These are phyloP conservation scores for Epirrhoe alternata DNA, from an alignment of 2,888 invertebrate species.

Conservation along the genomic window DNA sequence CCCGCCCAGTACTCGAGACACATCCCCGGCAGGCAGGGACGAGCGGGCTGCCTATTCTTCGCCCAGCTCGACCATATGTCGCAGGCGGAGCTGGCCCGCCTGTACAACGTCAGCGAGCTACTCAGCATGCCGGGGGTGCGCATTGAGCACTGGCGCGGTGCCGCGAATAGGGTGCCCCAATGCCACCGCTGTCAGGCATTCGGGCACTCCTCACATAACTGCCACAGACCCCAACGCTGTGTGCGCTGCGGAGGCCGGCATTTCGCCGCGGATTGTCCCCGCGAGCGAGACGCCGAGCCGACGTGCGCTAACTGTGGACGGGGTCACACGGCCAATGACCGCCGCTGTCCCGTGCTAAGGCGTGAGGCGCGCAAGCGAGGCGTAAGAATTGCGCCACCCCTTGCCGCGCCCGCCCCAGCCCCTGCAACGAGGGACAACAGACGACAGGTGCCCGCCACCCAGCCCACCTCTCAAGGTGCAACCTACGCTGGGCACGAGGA, in stretches of 20 bases:
- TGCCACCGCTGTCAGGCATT: slow-evolving; percentile 1
- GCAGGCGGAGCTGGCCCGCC: neutral
- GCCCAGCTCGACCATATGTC: slow-evolving; percentile 9
- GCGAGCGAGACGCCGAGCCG: neutral
- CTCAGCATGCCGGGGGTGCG: slow-evolving; percentile 10
- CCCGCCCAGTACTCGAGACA: neutral
- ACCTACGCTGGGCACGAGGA: too few relatives aligned
- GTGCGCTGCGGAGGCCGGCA: neutral
- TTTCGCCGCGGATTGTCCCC: neutral
- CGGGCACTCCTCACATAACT: neutral
- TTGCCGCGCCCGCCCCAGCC: neutral
- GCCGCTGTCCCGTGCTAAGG: too few relatives aligned
- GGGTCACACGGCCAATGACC: too few relatives aligned
- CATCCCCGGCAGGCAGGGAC: neutral
- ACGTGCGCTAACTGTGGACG: slow-evolving; percentile 42
- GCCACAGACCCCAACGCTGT: neutral
- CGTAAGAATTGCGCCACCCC: neutral
- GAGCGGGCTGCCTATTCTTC: slow-evolving; percentile 12
- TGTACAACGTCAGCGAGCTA: neutral
- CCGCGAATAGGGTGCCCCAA: neutral
- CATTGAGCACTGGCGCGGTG: slow-evolving; percentile 9
- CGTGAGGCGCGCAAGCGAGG: too few relatives aligned
- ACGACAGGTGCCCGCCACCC: too few relatives aligned
- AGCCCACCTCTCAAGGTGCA: too few relatives aligned
- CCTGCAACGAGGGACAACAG: too few relatives aligned